Evolutionary conservation across 2,888 invertebrate genomes (phyloP), one percentile per base, ranked within the genome.

Genomic region (Abscondita cerata): DNA sequence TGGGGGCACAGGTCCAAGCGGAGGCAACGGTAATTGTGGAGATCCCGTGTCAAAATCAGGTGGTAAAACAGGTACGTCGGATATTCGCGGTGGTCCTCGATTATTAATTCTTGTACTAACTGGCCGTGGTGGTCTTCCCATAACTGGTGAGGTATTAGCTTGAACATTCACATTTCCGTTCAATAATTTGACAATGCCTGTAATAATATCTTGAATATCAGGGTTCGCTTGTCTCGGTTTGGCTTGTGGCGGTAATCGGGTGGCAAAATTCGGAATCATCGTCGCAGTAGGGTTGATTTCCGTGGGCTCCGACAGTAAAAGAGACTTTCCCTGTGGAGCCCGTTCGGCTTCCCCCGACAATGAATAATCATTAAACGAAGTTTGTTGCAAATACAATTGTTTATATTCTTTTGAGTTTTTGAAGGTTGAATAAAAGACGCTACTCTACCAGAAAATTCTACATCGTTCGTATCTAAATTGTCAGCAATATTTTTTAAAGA

Each of bases 151-250:
- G 0, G 90, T 89, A 68, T 91, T 92, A 0, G 90, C 90, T 76
- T 89, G 91, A 0, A 93, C 92, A 72, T 93, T 93, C 0, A 93
- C 93, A 72, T 95, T 94, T 0, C 95, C 95, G 67, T 95, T 94
- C 1, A 95, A 81, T 9, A 95, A 78, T 76, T 95, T 94, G 0
- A 95, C 94, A 50, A 95, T 90, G 6, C 95, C 95, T 1, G 92
- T 92, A 33, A 95, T 93, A 25, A 95, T 94, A 73, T 95, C 94
- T 77, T 95, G 93, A 59, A 95, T 93, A 75, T 94, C 94, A 36
- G 89, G 87, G 76, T 86, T 88, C 2, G 86, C 85, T 70, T 88
- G 87, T 60, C 88, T 81, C 13, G 83, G 77, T 63, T 71, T 75
- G 52, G 56, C 68, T 67, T 59, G 65, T 67, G 70, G 83, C 82